Evolutionary conservation across 2,797 vertebrate genomes (phyloP).

Genomic region (Salarias fasciatus): DNA sequence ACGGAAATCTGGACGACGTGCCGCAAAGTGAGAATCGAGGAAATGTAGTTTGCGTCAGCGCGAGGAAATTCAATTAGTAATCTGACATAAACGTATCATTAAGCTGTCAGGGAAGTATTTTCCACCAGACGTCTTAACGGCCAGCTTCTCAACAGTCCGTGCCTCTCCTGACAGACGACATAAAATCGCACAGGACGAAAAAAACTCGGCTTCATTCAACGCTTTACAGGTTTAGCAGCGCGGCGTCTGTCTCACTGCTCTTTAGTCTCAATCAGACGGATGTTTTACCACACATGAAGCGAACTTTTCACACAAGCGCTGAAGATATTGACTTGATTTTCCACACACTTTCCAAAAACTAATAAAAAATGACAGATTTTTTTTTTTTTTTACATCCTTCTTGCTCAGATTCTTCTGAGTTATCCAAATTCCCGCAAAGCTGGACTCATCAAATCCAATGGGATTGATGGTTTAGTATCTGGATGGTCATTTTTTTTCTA

Average conservation of each 20-base stretch:
- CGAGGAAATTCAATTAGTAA: slow-evolving; percentile 77
- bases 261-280: background rate
- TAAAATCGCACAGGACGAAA: slow-evolving; percentile 36
- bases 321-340: too few species aligned
- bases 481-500: slow-evolving; percentile 60
- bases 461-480: slow-evolving; percentile 72
- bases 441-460: slow-evolving; percentile 71
- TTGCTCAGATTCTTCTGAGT: too few species aligned
- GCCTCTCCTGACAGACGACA: slow-evolving; percentile 42
- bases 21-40: slow-evolving; percentile 35
- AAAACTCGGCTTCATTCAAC: slow-evolving; percentile 33
- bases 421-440: slow-evolving; percentile 55
- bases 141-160: slow-evolving; percentile 60
- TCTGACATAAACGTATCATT: slow-evolving; percentile 73
- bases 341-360: too few species aligned
- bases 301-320: too few species aligned
- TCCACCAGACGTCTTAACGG: slow-evolving; percentile 66
- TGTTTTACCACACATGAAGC: slow-evolving; percentile 2
- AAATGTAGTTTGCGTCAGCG: slow-evolving; percentile 64
- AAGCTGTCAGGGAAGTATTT: slow-evolving; percentile 74
- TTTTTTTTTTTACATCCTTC: slow-evolving; percentile 1
- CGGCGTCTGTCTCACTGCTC: background rate
- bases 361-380: background rate
- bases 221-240: slow-evolving; percentile 5
- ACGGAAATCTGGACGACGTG: slow-evolving; percentile 12